A percentile compares a stretch with the other conserved stretches of the same genome.
Conservation (phyloP, 2,888 invertebrate genomes). For the Caenorhabditis sp. region DNA sequence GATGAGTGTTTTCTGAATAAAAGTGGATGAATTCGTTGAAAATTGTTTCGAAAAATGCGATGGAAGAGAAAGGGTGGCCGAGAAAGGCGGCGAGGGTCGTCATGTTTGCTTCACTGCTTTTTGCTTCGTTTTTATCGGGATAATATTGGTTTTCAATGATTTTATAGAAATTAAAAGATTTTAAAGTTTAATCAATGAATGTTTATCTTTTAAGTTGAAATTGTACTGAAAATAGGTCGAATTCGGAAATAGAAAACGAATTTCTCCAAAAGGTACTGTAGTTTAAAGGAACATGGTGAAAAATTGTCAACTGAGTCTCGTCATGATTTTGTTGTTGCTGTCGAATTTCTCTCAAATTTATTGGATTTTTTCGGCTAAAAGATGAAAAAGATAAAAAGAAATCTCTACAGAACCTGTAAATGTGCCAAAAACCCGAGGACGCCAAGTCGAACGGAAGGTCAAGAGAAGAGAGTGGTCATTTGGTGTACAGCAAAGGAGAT, state of each 20-base stretch:
- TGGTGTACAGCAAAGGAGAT: conserved; percentile 99
- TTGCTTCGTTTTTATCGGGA: not conserved
- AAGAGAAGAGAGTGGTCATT: conserved; percentile 98
- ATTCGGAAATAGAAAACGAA: not conserved
- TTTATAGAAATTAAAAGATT: too few species aligned
- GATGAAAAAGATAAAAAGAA: too few species aligned
- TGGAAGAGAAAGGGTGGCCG: conserved; percentile 24
- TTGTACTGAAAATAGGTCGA: not conserved
- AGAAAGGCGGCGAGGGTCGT: not conserved
- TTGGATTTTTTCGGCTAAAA: too few species aligned
- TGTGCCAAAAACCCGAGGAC: not conserved
- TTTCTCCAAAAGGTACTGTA: not conserved
- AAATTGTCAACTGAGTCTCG: too few species aligned
- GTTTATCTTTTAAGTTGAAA: too few species aligned
- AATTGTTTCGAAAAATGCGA: not conserved
- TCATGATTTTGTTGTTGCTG: too few species aligned
- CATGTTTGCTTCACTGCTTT: not conserved
- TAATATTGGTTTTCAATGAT: too few species aligned
- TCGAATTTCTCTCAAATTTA: too few species aligned
- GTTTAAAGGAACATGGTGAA: not conserved
- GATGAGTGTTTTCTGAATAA: not conserved
- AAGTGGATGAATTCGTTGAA: not conserved
- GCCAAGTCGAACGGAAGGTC: not conserved
- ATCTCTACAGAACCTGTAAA: too few species aligned
- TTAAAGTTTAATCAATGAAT: too few species aligned